Evolutionary conservation across 2,888 invertebrate species (phyloP), one percentile per base, ranked within the genome.

Genomic region (Campoplex capitator): DNA sequence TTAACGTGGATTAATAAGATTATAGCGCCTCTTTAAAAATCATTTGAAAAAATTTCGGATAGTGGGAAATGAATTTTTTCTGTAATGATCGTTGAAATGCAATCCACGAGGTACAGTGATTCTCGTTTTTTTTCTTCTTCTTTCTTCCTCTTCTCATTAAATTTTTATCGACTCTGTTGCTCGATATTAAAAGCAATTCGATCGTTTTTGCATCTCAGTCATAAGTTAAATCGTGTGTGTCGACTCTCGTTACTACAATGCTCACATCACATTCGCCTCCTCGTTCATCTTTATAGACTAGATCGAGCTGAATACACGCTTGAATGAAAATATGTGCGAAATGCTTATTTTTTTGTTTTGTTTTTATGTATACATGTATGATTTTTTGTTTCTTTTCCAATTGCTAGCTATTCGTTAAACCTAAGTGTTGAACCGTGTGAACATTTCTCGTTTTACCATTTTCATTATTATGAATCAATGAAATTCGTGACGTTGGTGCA

Each of bases 291-390:
- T 91, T 90, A 91, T 89, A 91, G 93, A 93, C 93, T 93, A 93
- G 93, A 92, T 92, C 89, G 91, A 92, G 91, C 90, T 91, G 91
- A 92, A 92, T 91, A 92, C 90, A 91, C 88, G 90, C 90, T 90
- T 88, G 88, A 89, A 91, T 91, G 88, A 91, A 91, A 91, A 91
- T 88, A 82, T 88, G 85, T 90, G 86, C 85, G 70, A 86, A 84
- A 83, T 65, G 82, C 75, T 42, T 83, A 67, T 83, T 77, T 65
- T 74, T 45, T 73, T 48, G 38, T 54, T 80, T 51, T 58, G 65
- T 71, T 78, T 58, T 67, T 70, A 58, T 70, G 84, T 42, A 83
- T 71, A 80, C 58, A 78, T 45, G 70, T 32, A 45, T 56, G 42
- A 79, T 67, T 74, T 75, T 78, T 48, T 77, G 48, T 82, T 84